Conservation (phyloP, 2,113 vertebrate genomes). For the Candoia aspera region DNA sequence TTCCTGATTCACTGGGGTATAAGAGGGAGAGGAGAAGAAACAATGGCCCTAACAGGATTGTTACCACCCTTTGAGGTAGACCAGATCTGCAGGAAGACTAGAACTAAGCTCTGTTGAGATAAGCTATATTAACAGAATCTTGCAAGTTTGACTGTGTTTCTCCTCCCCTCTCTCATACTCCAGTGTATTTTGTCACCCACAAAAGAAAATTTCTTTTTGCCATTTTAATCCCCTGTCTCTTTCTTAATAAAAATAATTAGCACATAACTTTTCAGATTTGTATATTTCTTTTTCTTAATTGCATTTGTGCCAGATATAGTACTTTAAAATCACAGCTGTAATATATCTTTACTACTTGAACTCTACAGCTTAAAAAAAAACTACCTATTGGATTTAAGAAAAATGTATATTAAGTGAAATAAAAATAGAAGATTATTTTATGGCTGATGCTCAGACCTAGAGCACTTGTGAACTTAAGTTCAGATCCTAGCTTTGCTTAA, state of each 20-base stretch:
- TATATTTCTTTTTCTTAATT: not conserved
- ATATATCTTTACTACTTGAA: not conserved
- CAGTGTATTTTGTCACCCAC: not conserved
- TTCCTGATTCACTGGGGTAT: not conserved
- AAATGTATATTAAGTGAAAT: not conserved
- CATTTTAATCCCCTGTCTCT: not conserved
- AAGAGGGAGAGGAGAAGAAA: not conserved
- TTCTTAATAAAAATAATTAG: conserved; percentile 23
- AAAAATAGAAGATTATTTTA: not conserved
- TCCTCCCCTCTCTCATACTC: not conserved
- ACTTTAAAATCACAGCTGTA: not conserved
- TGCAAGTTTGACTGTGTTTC: not conserved
- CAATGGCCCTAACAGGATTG: not conserved
- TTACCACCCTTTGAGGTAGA: not conserved
- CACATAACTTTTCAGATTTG: not conserved
- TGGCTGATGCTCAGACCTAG: not conserved
- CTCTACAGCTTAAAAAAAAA: not conserved
- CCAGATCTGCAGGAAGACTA: not conserved
- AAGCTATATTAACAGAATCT: not conserved
- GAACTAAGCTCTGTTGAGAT: not conserved
- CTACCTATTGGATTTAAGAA: not conserved
- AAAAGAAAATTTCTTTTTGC: not conserved
- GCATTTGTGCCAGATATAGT: no score
- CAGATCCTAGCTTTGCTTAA: conserved; percentile 9
- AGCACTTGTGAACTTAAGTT: not conserved